A percentile compares a stretch with the other conserved stretches of the same genome.
phyloP scores from a whole-genome alignment of 2,888 invertebrate genomes.

The Amphipoea oculea region DNA sequence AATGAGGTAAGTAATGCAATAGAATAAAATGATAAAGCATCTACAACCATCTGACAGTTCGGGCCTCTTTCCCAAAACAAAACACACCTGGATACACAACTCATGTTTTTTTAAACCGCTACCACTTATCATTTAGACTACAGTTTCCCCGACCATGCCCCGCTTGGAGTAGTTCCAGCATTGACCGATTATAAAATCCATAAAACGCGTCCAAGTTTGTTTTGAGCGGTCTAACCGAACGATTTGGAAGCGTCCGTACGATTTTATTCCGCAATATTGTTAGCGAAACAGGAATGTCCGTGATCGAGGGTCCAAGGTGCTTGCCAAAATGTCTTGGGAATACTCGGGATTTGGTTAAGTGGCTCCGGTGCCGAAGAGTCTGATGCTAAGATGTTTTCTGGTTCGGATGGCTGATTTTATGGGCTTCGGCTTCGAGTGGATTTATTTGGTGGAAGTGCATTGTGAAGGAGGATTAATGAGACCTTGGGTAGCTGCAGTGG shows the following conservation, averaged over 20 bases:
- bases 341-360: conserved; percentile 55
- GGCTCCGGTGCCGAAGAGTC: conserved; percentile 60
- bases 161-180: conserved; percentile 81
- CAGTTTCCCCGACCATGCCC: conserved; percentile 44
- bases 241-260: conserved; percentile 71
- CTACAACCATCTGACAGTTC: background rate
- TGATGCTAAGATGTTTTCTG: conserved; percentile 50
- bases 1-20: background rate
- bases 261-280: conserved; percentile 69
- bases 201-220: conserved; percentile 84
- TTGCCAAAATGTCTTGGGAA: conserved; percentile 60
- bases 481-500: background rate
- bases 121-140: conserved; percentile 45
- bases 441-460: conserved; percentile 35
- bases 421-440: conserved; percentile 10
- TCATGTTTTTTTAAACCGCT: conserved; percentile 10
- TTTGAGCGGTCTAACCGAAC: conserved; percentile 69
- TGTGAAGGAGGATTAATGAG: conserved; percentile 18
- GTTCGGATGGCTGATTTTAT: conserved; percentile 52
- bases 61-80: background rate
- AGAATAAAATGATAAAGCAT: background rate
- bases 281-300: conserved; percentile 63
- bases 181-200: conserved; percentile 86
- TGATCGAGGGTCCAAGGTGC: conserved; percentile 47
- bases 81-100: background rate